These are phyloP conservation scores for Thymallus thymallus DNA, from an alignment of 2,113 vertebrate species.

Conservation along the genomic window DNA sequence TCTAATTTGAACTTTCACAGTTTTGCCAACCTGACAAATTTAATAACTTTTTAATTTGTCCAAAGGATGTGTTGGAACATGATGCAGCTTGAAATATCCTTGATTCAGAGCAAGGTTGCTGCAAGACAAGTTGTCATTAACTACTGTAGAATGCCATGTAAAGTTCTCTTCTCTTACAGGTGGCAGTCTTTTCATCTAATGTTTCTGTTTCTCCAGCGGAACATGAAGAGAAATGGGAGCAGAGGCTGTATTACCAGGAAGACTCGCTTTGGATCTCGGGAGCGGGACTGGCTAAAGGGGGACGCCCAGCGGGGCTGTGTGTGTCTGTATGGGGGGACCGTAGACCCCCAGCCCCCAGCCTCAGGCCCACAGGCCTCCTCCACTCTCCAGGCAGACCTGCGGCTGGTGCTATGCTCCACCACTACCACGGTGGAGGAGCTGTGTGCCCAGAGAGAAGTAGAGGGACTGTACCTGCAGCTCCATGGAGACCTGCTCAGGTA, in stretches of 20 bases:
- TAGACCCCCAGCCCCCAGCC: constrained; percentile 59
- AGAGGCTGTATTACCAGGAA: constrained; percentile 83
- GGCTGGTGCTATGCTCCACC: constrained; percentile 88
- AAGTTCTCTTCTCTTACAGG: neutral
- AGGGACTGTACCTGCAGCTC: constrained; percentile 85
- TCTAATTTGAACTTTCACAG: neutral
- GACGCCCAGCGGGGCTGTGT: constrained; percentile 86
- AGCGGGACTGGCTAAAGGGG: constrained; percentile 89
- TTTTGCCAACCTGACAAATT: neutral
- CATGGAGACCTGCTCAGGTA: constrained; percentile 94
- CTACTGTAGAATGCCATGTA: neutral
- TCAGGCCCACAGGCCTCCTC: constrained; percentile 67
- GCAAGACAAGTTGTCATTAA: neutral
- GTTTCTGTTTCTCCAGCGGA: constrained; percentile 76
- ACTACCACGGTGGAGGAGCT: constrained; percentile 86
- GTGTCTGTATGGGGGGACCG: constrained; percentile 80
- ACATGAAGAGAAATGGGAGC: constrained; percentile 87
- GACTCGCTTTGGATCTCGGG: constrained; percentile 85
- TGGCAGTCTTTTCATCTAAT: neutral
- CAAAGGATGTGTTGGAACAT: neutral
- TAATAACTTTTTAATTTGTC: neutral
- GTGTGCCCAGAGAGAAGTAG: constrained; percentile 79
- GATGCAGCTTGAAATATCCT: neutral
- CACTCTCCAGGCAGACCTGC: constrained; percentile 78
- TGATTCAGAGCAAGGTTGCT: neutral